These are phyloP conservation scores for Synchiropus splendidus DNA, from an alignment of 2,113 vertebrate genomes.

Conservation along the genomic window DNA sequence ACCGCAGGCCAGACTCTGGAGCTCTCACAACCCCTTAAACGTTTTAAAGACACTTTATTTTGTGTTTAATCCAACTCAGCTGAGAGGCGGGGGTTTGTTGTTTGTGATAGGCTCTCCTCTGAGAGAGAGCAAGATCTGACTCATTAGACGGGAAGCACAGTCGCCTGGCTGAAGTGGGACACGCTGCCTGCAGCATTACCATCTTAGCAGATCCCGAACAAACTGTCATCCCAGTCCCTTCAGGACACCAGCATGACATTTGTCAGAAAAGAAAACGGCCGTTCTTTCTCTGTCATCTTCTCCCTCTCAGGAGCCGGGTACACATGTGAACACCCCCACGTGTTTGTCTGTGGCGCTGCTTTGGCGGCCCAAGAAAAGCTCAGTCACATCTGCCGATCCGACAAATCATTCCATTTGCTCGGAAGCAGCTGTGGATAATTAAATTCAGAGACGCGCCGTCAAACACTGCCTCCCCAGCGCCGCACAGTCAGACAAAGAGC, in stretches of 20 bases:
- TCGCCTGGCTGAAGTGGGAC: constrained; percentile 26
- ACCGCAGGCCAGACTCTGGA: constrained; percentile 34
- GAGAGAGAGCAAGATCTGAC: constrained; percentile 27
- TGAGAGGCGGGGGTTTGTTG: constrained; percentile 16
- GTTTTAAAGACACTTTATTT: constrained; percentile 46
- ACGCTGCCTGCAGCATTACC: constrained; percentile 15
- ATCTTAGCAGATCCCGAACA: constrained; percentile 10
- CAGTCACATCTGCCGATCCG: constrained; percentile 33
- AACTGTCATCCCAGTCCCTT: constrained; percentile 13
- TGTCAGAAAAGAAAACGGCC: constrained; percentile 3
- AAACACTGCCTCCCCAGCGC: constrained; percentile 39
- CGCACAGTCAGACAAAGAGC: constrained; percentile 37
- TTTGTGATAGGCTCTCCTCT: constrained; percentile 19
- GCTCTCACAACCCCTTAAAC: constrained; percentile 40
- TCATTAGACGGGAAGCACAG: constrained; percentile 41
- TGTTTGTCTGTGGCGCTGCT: constrained; percentile 1
- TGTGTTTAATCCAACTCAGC: constrained; percentile 16
- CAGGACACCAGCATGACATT: constrained; percentile 28
- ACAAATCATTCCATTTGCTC: constrained; percentile 45
- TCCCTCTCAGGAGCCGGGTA: too few relatives aligned
- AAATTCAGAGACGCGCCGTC: constrained; percentile 53
- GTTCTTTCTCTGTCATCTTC: not conserved
- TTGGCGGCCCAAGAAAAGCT: constrained; percentile 15
- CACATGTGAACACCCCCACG: not conserved
- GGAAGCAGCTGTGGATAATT: constrained; percentile 56